Base-by-base conservation (phyloP, 2,888 invertebrate genomes). In the Theodoxus fluviatilis region DNA sequence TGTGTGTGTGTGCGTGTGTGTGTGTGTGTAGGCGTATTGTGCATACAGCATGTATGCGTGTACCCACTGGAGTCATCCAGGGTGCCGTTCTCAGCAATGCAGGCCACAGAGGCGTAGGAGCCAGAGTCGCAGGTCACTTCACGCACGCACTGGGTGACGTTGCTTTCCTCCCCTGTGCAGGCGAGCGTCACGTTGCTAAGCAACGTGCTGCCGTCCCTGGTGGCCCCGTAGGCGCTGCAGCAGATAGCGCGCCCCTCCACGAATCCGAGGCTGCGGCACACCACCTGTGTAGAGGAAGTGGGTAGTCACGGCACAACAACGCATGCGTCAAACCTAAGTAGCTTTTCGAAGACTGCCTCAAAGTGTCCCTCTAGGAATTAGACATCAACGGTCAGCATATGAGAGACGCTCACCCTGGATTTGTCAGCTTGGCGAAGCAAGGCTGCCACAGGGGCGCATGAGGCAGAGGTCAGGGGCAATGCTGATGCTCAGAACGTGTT, bases 101-200 rank as follows among this genome's bases (percentile, higher is more conserved):
- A 83, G 37, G 79, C 75, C 1, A 80, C 82, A 1, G 83, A 82
- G 6, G 83, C 81, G 75, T 83, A 83, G 22, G 69, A 69, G 6
- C 66, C 69, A 12, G 76, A 76, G 15, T 65, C 61, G 71, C 82
- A 81, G 6, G 73, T 25, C 15, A 70, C 73, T 1, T 76, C 68
- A n/a, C 57, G 37, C 18, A 80, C 61, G 70, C 85, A 84, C 1
- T 81, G 74, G 2, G 71, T 65, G 6, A 85, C 73, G 28, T 70
- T 73, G 3, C 37, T 49, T 49, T 83, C 83, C 4, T 75, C 64
- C 4, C 81, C 81, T 0, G 73, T 70, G 75, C 93, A 94, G 69
- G 71, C 67, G 6, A 83, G 33, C 2, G 79, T 79, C 22, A 89
- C 73, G 69, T 84, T 80, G 12, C 74, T 78, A 57, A 79, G 76